Conservation (phyloP, 2,113 vertebrate species). For the Lepisosteus oculatus region DNA sequence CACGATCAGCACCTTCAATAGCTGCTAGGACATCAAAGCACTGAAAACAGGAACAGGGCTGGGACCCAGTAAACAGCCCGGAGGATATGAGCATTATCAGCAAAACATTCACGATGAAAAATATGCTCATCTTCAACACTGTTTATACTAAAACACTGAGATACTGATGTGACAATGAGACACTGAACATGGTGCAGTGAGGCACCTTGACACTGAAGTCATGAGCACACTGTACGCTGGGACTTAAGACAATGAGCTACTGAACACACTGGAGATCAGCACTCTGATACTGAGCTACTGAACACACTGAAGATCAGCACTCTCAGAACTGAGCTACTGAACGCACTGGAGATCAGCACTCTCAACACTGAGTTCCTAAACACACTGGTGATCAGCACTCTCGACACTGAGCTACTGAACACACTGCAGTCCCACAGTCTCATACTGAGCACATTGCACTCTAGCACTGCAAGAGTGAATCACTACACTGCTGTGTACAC, state of each 20-base stretch:
- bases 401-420: not conserved
- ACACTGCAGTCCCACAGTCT: not conserved
- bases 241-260: not conserved
- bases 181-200: not conserved
- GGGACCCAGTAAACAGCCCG: conserved; percentile 28
- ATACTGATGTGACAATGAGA: not conserved
- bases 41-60: conserved; percentile 47
- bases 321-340: not conserved
- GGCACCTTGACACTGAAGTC: not conserved
- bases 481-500: no score
- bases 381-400: not conserved
- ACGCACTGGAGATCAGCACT: not conserved
- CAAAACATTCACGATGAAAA: conserved; percentile 20
- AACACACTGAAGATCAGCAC: not conserved
- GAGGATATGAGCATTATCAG: conserved; percentile 17
- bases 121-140: not conserved
- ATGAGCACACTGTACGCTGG: not conserved
- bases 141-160: not conserved
- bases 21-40: conserved; percentile 28
- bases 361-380: not conserved
- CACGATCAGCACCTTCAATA: conserved; percentile 49
- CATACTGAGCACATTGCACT: no score
- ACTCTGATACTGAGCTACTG: not conserved
- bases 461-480: no score
- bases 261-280: not conserved